Evolutionary conservation across 2,888 invertebrate species (phyloP).

Genomic region (Plagodis dolabraria): DNA sequence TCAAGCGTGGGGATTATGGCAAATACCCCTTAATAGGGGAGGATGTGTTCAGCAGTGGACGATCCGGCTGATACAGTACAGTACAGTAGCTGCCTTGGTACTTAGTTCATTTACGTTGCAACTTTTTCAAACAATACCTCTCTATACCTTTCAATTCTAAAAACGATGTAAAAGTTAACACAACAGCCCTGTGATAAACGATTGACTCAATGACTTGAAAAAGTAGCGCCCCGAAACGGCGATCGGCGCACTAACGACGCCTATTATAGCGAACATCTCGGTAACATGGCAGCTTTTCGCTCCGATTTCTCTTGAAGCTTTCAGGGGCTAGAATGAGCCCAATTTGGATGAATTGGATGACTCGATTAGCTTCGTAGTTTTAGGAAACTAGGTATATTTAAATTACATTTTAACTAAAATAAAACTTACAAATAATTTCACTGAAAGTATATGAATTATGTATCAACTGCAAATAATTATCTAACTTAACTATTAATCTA

Average conservation of each 20-base stretch:
- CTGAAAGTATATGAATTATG: too few relatives aligned
- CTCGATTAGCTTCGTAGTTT: constrained; percentile 43
- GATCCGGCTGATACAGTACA: too few relatives aligned
- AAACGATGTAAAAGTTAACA: constrained; percentile 74
- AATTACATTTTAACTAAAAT: too few relatives aligned
- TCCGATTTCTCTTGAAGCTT: constrained; percentile 34
- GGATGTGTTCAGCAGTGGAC: too few relatives aligned
- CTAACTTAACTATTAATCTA: too few relatives aligned
- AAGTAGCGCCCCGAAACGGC: constrained; percentile 77
- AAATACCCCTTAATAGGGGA: too few relatives aligned
- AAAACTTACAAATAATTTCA: too few relatives aligned
- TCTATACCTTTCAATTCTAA: constrained; percentile 50
- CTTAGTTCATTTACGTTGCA: too few relatives aligned
- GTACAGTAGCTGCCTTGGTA: too few relatives aligned
- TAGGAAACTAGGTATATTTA: constrained; percentile 15
- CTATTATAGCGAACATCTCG: constrained; percentile 61
- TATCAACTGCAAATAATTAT: too few relatives aligned
- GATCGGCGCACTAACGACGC: constrained; percentile 75
- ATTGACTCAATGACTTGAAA: constrained; percentile 84
- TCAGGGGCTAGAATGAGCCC: constrained; percentile 52
- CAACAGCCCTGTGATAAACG: constrained; percentile 83
- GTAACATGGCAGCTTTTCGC: constrained; percentile 29
- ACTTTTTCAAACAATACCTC: constrained; percentile 22
- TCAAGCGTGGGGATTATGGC: too few relatives aligned
- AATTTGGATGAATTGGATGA: constrained; percentile 60